Conservation (phyloP, 2,888 invertebrate species). For the Melanophora roralis region DNA sequence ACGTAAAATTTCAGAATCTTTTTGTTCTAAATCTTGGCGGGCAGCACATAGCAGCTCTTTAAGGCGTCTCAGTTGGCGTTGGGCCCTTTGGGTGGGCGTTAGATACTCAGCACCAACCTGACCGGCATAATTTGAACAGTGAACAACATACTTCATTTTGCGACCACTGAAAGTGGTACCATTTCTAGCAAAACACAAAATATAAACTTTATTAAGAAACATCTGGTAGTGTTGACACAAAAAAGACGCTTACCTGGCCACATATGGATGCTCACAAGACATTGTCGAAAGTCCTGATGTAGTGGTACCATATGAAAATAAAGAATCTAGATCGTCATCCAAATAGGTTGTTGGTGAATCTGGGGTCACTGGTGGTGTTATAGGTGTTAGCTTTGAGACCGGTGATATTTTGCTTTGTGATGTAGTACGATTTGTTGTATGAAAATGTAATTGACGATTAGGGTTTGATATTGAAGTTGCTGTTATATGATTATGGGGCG, state of each 20-base stretch:
- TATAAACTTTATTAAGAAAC: not conserved
- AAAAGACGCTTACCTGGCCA: slow-evolving; percentile 79
- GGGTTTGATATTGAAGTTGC: slow-evolving; percentile 55
- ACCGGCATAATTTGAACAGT: slow-evolving; percentile 88
- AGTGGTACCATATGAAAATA: slow-evolving; percentile 87
- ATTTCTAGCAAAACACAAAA: slow-evolving; percentile 76
- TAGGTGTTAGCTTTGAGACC: slow-evolving; percentile 76
- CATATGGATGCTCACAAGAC: slow-evolving; percentile 87
- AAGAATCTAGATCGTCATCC: slow-evolving; percentile 86
- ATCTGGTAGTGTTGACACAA: too few species aligned
- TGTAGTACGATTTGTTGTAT: slow-evolving; percentile 15
- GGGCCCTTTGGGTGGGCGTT: slow-evolving; percentile 91
- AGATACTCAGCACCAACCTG: slow-evolving; percentile 89
- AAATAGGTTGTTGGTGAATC: slow-evolving; percentile 79
- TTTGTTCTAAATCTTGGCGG: slow-evolving; percentile 86
- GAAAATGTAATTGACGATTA: slow-evolving; percentile 60
- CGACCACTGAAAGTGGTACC: slow-evolving; percentile 84
- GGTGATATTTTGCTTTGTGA: slow-evolving; percentile 22
- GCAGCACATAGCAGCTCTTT: slow-evolving; percentile 85
- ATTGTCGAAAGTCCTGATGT: slow-evolving; percentile 85
- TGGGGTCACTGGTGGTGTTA: slow-evolving; percentile 81
- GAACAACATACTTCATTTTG: slow-evolving; percentile 88
- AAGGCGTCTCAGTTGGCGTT: slow-evolving; percentile 86
- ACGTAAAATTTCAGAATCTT: slow-evolving; percentile 86
- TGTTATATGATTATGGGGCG: slow-evolving; percentile 72